These are phyloP conservation scores for Hirtodrosophila cameraria DNA, from an alignment of 2,888 invertebrate species.

Conservation along the genomic window DNA sequence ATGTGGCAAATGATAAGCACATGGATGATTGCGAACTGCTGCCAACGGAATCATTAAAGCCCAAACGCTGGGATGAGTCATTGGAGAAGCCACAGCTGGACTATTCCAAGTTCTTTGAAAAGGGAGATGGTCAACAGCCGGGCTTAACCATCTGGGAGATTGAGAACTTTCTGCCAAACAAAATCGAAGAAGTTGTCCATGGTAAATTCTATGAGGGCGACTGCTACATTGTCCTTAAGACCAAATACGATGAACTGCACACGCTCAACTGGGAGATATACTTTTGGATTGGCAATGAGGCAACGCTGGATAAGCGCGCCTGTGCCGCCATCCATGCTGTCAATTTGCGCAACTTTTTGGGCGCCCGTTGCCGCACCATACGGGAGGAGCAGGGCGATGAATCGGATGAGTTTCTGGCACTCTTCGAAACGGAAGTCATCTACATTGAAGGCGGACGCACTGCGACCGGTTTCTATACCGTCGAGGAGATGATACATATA, in stretches of 20 bases:
- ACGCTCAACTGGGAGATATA: constrained; percentile 97
- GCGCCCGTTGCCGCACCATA: constrained; percentile 96
- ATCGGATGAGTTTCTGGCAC: constrained; percentile 95
- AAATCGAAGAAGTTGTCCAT: constrained; percentile 95
- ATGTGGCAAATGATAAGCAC: constrained; percentile 89
- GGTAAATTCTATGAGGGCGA: constrained; percentile 99
- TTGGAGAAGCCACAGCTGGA: constrained; percentile 97
- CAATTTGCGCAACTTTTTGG: constrained; percentile 97
- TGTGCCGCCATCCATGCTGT: constrained; percentile 96
- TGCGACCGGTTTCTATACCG: constrained; percentile 97
- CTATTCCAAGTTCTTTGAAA: constrained; percentile 98
- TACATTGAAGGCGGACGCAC: constrained; percentile 99
- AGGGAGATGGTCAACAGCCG: constrained; percentile 95
- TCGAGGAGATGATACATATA: constrained; percentile 95
- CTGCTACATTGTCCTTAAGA: constrained; percentile 98
- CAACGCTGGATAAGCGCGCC: constrained; percentile 89
- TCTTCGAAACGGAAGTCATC: constrained; percentile 95
- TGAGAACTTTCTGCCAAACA: constrained; percentile 98
- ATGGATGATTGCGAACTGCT: constrained; percentile 81
- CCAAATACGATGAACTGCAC: constrained; percentile 92
- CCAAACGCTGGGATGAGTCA: constrained; percentile 98
- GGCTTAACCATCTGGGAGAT: constrained; percentile 99
- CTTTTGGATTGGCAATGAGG: constrained; percentile 99
- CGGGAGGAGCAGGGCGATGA: constrained; percentile 98
- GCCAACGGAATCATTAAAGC: constrained; percentile 86